These are phyloP conservation scores for Phthorimaea operculella DNA, from an alignment of 1,140 invertebrate species.

Conservation along the genomic window DNA sequence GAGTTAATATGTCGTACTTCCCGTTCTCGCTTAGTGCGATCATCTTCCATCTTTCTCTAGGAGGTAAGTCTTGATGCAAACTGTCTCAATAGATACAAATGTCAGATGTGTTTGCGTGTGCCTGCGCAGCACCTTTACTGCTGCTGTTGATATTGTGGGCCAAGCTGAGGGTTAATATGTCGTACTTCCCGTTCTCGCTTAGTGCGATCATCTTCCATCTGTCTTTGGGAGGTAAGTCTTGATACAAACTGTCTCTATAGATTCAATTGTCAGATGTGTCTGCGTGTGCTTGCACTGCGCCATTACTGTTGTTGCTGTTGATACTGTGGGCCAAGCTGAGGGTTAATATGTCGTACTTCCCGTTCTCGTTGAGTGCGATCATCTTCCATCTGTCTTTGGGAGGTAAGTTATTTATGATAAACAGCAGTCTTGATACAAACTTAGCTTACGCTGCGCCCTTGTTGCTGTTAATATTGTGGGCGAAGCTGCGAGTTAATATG, in stretches of 20 bases:
- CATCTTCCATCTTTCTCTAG: slow-evolving; percentile 87
- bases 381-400: slow-evolving; percentile 87
- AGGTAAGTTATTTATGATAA: no score
- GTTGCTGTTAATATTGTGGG: slow-evolving; percentile 90
- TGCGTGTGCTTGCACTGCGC: no score
- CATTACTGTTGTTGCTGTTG: no score
- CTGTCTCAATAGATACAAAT: no score
- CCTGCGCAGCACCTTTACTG: slow-evolving; percentile 86
- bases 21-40: slow-evolving; percentile 82
- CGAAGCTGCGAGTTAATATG: slow-evolving; percentile 89
- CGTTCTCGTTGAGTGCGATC: slow-evolving; percentile 80
- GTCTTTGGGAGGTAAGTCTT: slow-evolving; percentile 72
- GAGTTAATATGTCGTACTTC: slow-evolving; percentile 90
- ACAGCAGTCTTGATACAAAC: no score
- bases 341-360: slow-evolving; percentile 89
- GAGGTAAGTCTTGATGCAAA: no score
- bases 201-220: slow-evolving; percentile 89
- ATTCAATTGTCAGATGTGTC: slow-evolving; percentile 96
- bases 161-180: slow-evolving; percentile 89
- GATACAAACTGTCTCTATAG: no score
- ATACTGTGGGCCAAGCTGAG: slow-evolving; percentile 90
- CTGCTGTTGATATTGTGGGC: slow-evolving; percentile 91
- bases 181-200: slow-evolving; percentile 81
- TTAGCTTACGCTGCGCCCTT: no score
- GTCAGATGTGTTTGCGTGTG: slow-evolving; percentile 89